These are phyloP conservation scores for Lasioglossum pauxillum DNA, from an alignment of 2,888 invertebrate species.

Conservation along the genomic window DNA sequence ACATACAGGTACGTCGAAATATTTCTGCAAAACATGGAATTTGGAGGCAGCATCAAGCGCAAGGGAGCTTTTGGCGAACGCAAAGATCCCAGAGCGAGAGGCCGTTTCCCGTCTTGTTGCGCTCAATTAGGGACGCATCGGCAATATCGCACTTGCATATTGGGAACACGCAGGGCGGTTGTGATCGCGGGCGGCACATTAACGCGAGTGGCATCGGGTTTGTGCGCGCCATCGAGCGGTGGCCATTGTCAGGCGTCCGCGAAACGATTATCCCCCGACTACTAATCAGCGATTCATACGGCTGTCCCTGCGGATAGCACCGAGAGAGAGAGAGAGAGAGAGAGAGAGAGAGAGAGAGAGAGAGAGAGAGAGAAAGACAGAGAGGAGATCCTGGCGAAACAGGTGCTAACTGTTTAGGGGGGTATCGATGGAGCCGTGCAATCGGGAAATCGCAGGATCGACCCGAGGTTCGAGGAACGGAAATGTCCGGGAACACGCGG, in stretches of 20 bases:
- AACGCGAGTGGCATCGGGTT: conserved; percentile 47
- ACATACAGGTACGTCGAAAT: too few relatives aligned
- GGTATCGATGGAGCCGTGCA: conserved; percentile 37
- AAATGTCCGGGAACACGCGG: conserved; percentile 42
- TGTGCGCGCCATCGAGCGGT: conserved; percentile 12
- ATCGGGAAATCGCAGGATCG: conserved; percentile 50
- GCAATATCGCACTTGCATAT: background rate
- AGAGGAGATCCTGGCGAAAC: conserved; percentile 19
- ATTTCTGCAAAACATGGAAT: too few relatives aligned
- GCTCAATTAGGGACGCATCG: background rate
- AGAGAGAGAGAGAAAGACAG: too few relatives aligned
- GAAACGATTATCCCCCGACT: conserved; percentile 40
- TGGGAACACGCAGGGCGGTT: background rate
- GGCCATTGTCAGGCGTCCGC: conserved; percentile 1
- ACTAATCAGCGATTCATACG: conserved; percentile 55
- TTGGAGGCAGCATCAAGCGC: too few relatives aligned
- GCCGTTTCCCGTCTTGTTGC: background rate
- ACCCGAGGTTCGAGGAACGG: conserved; percentile 24
- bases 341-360: background rate
- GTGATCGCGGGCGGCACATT: conserved; percentile 36
- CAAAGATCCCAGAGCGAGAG: background rate
- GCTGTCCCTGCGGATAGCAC: background rate
- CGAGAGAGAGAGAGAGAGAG: background rate
- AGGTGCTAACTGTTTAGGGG: conserved; percentile 55
- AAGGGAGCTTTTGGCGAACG: background rate